Evolutionary conservation across 2,888 invertebrate genomes (phyloP).

Genomic region (Cryptocephalus moraei): DNA sequence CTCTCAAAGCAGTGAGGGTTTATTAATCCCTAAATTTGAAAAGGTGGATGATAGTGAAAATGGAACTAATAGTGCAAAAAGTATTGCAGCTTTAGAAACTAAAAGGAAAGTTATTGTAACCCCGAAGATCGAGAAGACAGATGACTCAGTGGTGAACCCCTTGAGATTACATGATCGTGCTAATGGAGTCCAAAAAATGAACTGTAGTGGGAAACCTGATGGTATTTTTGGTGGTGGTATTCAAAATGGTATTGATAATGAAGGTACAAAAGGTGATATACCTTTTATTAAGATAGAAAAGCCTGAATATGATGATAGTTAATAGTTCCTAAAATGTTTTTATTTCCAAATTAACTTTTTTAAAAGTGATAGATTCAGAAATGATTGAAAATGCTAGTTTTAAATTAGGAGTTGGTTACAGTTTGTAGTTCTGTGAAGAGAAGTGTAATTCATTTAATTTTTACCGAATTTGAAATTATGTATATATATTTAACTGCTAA

Average conservation of each 20-base stretch:
- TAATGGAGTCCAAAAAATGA: no score
- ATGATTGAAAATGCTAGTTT: neutral
- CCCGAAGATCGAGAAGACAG: neutral
- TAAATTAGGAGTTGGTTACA: no score
- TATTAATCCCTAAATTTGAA: neutral
- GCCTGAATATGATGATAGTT: slow-evolving; percentile 3
- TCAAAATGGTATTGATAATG: neutral
- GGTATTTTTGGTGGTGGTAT: no score
- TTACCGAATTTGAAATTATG: no score
- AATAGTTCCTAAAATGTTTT: neutral
- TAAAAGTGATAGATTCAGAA: neutral
- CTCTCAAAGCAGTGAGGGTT: neutral
- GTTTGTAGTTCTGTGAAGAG: no score
- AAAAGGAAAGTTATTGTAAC: neutral
- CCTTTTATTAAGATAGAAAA: slow-evolving; percentile 7
- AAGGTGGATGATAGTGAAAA: neutral
- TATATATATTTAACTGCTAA: no score
- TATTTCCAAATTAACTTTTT: neutral
- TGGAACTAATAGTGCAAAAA: no score
- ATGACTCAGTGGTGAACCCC: neutral
- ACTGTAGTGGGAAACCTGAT: no score
- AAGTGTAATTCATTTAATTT: no score
- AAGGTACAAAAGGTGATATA: slow-evolving; percentile 3
- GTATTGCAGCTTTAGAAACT: no score
- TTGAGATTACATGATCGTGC: no score